Base-by-base conservation (phyloP, 1,140 invertebrate genomes). In the Ridgeia piscesae region DNA sequence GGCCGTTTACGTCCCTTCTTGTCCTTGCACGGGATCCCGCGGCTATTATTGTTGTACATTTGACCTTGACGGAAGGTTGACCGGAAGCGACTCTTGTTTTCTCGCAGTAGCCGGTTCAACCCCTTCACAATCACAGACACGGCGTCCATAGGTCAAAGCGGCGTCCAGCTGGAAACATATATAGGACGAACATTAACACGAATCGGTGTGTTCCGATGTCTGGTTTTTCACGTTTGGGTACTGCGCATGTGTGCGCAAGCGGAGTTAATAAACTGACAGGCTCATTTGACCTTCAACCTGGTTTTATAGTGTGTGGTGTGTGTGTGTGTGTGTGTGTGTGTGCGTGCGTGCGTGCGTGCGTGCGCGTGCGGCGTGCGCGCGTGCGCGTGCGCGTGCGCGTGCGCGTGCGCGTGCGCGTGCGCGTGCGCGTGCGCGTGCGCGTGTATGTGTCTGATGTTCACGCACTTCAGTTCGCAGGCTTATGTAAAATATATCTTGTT, bases 21-120 rank as follows among this genome's bases (percentile, higher is more conserved):
- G 17, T 34, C 21, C 4, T 9, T 93, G 92, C 95, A 96, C 6
- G 94, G 94, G 21, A 95, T 94, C 11, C 95, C 95, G n/a, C 93
- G 93, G 50, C 94, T 95, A 31, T 92, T 93, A 92, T 95, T 95
- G 93, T 95, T 95, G 93, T 95, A 95, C 2, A 95, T 92, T 6
- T 94, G 58, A 48, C 94, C 94, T 31, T 95, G 93, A 89, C 95
- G 93, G 91, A 96, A 96, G 34, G 94, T 95, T 91, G 94, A 93
- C 77, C 94, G 93, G 89, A 95, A 95, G 0, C 94, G 93, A 1
- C 93, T 93, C 14, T 93, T 92, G 88, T 95, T 92, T 27, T 94
- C 93, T 34, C 92, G 89, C 88, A 95, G 50, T 93, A 96, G 94
- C 21, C 91, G 92, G n/a, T 92, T 91, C 31, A 96, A 93, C 1